These are phyloP conservation scores for Petrocephalus microphthalmus DNA, from an alignment of 2,113 vertebrate genomes.

Conservation along the genomic window DNA sequence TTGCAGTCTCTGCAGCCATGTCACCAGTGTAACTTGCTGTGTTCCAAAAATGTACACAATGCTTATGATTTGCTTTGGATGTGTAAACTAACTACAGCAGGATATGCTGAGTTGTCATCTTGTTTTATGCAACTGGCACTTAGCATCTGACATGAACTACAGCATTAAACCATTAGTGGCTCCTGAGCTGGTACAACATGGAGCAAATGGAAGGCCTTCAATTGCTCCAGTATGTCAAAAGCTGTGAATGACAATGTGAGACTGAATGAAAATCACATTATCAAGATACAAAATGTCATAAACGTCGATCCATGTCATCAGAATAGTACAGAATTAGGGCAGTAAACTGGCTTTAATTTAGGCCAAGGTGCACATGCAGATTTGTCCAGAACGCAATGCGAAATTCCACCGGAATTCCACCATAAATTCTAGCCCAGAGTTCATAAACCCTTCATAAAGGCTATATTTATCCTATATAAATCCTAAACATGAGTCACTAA, in stretches of 20 bases:
- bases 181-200: neutral
- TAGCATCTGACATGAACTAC: neutral
- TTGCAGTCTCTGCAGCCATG: neutral
- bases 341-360: neutral
- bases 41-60: neutral
- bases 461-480: neutral
- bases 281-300: neutral
- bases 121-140: constrained; percentile 3
- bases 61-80: neutral
- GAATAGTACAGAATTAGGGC: neutral
- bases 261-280: neutral
- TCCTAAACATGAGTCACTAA: neutral
- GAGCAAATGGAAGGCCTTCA: neutral
- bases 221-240: neutral
- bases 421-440: neutral
- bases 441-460: neutral
- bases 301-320: neutral
- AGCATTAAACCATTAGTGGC: neutral
- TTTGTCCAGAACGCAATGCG: neutral
- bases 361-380: neutral
- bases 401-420: neutral
- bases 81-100: neutral
- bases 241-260: neutral
- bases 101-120: neutral
- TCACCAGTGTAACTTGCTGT: neutral